A percentile compares a stretch with the other conserved stretches of the same genome.
These are phyloP conservation scores for Anabacerthia variegaticeps DNA, from an alignment of 2,797 vertebrate genomes.

Conservation along the genomic window DNA sequence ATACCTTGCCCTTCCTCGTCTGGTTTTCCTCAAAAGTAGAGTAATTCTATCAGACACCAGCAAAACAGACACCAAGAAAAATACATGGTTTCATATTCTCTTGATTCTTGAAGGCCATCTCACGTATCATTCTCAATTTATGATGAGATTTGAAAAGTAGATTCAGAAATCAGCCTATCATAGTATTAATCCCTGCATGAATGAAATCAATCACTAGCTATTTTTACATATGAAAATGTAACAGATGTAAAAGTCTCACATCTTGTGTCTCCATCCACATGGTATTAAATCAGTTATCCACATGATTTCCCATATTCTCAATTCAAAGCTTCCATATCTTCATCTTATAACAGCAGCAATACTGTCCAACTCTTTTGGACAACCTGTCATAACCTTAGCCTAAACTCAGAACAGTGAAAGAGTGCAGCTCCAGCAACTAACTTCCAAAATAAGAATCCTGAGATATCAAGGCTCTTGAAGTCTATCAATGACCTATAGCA, in stretches of 20 bases:
- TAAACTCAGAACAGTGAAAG: background rate
- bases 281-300: background rate
- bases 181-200: background rate
- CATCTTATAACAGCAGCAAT: background rate
- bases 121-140: background rate
- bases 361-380: background rate
- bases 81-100: background rate
- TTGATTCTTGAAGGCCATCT: background rate
- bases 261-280: background rate
- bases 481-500: background rate
- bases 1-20: background rate
- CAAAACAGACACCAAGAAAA: background rate
- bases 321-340: background rate
- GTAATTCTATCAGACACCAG: background rate
- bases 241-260: background rate
- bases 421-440: background rate
- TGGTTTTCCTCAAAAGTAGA: background rate
- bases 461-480: background rate
- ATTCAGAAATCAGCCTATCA: background rate
- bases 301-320: background rate
- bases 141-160: background rate
- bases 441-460: background rate
- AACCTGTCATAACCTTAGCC: background rate
- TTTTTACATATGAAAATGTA: background rate
- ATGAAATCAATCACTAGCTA: background rate